phyloP scores from a whole-genome alignment of 2,888 invertebrate genomes.

The Cinara cedri region DNA sequence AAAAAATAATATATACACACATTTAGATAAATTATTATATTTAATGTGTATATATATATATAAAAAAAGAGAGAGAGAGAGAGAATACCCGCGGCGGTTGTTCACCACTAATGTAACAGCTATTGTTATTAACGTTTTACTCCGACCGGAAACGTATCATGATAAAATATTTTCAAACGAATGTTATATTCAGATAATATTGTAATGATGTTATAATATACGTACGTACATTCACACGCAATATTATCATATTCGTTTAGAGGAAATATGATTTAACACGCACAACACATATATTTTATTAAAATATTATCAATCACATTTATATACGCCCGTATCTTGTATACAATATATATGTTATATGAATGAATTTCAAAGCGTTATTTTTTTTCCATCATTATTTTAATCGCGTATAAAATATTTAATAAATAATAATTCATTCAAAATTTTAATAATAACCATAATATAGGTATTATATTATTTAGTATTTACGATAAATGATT shows the following conservation, averaged over 20 bases:
- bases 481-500: too few species aligned
- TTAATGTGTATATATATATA: neutral
- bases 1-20: neutral
- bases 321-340: too few species aligned
- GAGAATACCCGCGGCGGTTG: neutral
- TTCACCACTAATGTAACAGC: neutral
- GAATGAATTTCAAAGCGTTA: neutral
- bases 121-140: conserved; percentile 37
- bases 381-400: neutral
- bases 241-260: neutral
- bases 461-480: too few species aligned
- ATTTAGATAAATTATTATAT: too few species aligned
- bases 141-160: conserved; percentile 42
- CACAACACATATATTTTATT: neutral
- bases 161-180: conserved; percentile 36
- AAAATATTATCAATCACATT: neutral
- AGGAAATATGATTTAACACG: conserved; percentile 38
- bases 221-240: neutral
- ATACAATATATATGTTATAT: too few species aligned
- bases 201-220: too few species aligned
- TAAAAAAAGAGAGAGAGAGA: conserved; percentile 4
- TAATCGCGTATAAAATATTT: neutral
- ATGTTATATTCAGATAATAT: conserved; percentile 38
- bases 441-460: too few species aligned
- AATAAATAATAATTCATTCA: neutral